These are phyloP conservation scores for Alectoris magna DNA, from an alignment of 2,797 vertebrate species.

Conservation along the genomic window DNA sequence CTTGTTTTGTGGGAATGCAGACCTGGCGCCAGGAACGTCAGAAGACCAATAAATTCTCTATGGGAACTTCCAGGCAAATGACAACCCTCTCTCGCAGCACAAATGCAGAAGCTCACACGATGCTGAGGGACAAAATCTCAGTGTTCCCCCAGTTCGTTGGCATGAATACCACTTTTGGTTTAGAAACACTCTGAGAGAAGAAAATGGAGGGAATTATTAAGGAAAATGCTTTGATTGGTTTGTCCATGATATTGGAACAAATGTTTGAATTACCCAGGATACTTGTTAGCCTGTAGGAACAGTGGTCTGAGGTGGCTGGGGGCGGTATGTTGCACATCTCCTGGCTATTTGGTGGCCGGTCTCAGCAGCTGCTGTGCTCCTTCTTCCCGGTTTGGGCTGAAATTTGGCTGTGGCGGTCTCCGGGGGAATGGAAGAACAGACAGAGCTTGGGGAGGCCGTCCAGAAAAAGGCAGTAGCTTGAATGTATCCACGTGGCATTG, in stretches of 20 bases:
- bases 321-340: background rate
- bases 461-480: constrained; percentile 59
- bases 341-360: background rate
- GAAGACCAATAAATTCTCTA: constrained; percentile 63
- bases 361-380: background rate
- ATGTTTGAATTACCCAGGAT: background rate
- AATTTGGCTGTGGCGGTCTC: constrained; percentile 53
- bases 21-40: constrained; percentile 57
- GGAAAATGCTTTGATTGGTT: background rate
- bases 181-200: background rate
- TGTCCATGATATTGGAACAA: background rate
- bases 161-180: constrained; percentile 3
- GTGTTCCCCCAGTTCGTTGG: constrained; percentile 33
- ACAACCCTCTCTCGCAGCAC: constrained; percentile 24
- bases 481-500: constrained; percentile 55
- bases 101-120: constrained; percentile 56
- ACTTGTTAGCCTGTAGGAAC: background rate
- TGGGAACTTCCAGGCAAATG: constrained; percentile 65
- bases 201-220: background rate
- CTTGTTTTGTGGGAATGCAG: constrained; percentile 65
- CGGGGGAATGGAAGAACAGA: constrained; percentile 58
- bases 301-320: background rate
- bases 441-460: constrained; percentile 45
- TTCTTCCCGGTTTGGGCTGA: constrained; percentile 41
- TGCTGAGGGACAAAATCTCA: constrained; percentile 53